These are phyloP conservation scores for Agrotis ipsilon DNA, from an alignment of 2,888 invertebrate species.

Conservation along the genomic window DNA sequence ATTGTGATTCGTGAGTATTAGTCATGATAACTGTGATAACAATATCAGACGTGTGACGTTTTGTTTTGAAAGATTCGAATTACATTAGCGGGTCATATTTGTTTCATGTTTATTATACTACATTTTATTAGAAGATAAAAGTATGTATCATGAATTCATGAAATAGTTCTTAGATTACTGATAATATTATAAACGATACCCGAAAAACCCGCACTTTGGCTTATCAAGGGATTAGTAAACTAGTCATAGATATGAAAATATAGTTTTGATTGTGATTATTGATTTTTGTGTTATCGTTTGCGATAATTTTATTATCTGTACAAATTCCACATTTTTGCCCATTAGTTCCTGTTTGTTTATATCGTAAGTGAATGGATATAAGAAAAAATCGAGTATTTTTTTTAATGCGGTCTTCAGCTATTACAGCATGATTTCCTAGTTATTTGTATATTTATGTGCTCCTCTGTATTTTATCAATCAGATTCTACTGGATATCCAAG, in stretches of 20 bases:
- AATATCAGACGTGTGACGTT: slow-evolving; percentile 7
- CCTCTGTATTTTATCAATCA: no score
- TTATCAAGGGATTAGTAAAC: slow-evolving; percentile 27
- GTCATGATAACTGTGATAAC: background rate
- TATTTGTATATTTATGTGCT: no score
- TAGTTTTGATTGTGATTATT: slow-evolving; percentile 31
- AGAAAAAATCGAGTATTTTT: no score
- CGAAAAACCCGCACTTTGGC: slow-evolving; percentile 6
- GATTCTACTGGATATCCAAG: no score
- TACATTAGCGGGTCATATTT: slow-evolving; percentile 23
- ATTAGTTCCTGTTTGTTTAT: slow-evolving; percentile 7
- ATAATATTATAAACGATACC: slow-evolving; percentile 28
- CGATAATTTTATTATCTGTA: slow-evolving; percentile 12
- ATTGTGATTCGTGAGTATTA: background rate
- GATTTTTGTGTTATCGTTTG: slow-evolving; percentile 13
- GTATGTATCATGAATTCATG: background rate
- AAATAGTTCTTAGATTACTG: slow-evolving; percentile 16
- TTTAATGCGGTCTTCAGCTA: no score
- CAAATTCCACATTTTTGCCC: background rate
- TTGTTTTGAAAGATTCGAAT: slow-evolving; percentile 13
- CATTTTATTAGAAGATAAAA: slow-evolving; percentile 41
- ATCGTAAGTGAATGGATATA: no score
- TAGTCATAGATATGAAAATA: slow-evolving; percentile 11
- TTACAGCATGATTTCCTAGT: no score
- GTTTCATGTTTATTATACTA: slow-evolving; percentile 27